Conservation (phyloP, 2,888 invertebrate species). For the Gibbula magus region DNA sequence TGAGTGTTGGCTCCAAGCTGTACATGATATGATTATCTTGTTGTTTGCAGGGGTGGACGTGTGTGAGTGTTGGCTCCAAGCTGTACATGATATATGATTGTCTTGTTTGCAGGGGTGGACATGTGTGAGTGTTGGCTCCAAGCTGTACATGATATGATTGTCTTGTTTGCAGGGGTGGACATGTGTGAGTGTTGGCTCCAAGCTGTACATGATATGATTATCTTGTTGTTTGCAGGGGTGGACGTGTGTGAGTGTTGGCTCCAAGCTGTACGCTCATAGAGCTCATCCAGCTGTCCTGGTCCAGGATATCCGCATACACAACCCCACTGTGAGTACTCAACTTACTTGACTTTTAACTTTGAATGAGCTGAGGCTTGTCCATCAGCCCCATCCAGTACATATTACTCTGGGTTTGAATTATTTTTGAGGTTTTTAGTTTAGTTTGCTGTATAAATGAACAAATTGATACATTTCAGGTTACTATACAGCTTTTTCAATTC, state of each 20-base stretch:
- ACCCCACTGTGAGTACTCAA: constrained; percentile 79
- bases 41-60: constrained; percentile 51
- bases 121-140: constrained; percentile 62
- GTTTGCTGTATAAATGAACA: no score
- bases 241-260: constrained; percentile 61
- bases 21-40: constrained; percentile 74
- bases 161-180: constrained; percentile 46
- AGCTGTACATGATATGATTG: constrained; percentile 75
- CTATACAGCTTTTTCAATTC: no score
- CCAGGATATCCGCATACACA: constrained; percentile 86
- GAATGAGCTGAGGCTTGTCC: no score
- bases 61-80: constrained; percentile 60
- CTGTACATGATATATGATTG: constrained; percentile 75
- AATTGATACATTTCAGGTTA: no score
- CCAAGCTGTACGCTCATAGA: constrained; percentile 83
- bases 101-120: constrained; percentile 46
- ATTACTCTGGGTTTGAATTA: no score
- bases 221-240: constrained; percentile 42
- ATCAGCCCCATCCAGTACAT: no score
- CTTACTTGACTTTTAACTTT: no score
- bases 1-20: constrained; percentile 58
- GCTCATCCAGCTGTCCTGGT: constrained; percentile 86
- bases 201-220: background rate
- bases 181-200: constrained; percentile 53
- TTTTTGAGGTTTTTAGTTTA: no score